A percentile compares a stretch with the other conserved stretches of the same genome.
Conservation (phyloP, 2,113 vertebrate species). For the Lamprologus callipterus region DNA sequence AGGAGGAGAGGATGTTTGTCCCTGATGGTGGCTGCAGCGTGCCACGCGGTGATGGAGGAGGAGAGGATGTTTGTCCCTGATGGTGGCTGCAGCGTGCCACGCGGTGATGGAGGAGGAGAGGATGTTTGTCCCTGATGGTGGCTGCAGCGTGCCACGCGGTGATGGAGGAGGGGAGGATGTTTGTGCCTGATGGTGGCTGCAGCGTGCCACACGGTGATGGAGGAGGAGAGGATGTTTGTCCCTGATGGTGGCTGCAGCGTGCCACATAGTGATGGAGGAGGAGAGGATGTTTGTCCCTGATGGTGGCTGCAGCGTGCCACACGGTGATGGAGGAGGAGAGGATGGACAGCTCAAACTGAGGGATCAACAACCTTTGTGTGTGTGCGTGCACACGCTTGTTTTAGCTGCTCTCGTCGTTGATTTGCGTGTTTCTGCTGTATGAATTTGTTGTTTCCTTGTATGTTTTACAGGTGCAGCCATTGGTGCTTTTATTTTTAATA, state of each 20-base stretch:
- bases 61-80: no score
- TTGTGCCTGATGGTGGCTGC: no score
- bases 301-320: no score
- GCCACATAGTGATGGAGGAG: not conserved
- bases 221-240: no score
- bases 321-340: not conserved
- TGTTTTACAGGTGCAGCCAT: not conserved
- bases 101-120: no score
- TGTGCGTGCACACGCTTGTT: not conserved
- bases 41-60: no score
- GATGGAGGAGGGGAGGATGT: not conserved
- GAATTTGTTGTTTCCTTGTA: not conserved
- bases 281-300: not conserved
- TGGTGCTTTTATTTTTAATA: not conserved
- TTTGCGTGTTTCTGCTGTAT: not conserved
- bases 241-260: no score
- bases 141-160: not conserved
- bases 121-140: not conserved
- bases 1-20: not conserved
- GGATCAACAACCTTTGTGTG: not conserved
- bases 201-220: accelerated
- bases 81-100: no score
- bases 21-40: no score
- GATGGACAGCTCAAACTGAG: not conserved
- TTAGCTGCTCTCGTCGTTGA: not conserved